phyloP scores from a whole-genome alignment of 2,888 invertebrate genomes.

The Trachelus iudaicus region DNA sequence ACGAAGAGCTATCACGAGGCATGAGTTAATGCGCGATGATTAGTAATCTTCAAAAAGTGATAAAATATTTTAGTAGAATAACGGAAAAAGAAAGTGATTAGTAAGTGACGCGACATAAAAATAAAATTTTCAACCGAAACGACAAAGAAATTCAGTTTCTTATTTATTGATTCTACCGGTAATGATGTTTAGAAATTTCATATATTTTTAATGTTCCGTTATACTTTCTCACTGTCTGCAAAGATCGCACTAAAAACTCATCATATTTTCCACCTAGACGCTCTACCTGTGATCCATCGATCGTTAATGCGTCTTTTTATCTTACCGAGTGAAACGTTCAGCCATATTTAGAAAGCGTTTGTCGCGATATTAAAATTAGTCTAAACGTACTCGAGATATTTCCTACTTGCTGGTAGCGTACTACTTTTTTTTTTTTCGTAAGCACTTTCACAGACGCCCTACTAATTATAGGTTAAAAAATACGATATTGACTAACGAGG shows the following conservation, averaged over 20 bases:
- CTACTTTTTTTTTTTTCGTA: neutral
- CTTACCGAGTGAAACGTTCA: neutral
- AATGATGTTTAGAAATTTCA: neutral
- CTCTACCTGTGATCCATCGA: neutral
- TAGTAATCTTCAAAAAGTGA: neutral
- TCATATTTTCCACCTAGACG: neutral
- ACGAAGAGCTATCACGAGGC: neutral
- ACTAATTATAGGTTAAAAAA: neutral
- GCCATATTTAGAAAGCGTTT: slow-evolving; percentile 5
- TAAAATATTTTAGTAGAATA: neutral
- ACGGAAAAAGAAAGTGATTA: neutral
- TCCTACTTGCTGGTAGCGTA: neutral
- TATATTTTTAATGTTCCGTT: neutral
- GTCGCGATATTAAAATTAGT: slow-evolving; percentile 1
- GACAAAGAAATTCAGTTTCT: neutral
- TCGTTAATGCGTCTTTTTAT: neutral
- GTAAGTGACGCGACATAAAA: neutral
- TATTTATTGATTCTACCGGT: neutral
- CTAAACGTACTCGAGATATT: neutral
- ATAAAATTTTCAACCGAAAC: neutral
- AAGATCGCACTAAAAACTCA: neutral
- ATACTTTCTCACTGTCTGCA: neutral
- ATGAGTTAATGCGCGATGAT: neutral
- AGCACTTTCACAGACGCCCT: slow-evolving; percentile 1
- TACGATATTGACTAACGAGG: neutral